Percentiles rank a stretch among this genome's conserved stretches.
Conservation (phyloP, 2,797 vertebrate species). For the Buphagus erythrorhynchus region DNA sequence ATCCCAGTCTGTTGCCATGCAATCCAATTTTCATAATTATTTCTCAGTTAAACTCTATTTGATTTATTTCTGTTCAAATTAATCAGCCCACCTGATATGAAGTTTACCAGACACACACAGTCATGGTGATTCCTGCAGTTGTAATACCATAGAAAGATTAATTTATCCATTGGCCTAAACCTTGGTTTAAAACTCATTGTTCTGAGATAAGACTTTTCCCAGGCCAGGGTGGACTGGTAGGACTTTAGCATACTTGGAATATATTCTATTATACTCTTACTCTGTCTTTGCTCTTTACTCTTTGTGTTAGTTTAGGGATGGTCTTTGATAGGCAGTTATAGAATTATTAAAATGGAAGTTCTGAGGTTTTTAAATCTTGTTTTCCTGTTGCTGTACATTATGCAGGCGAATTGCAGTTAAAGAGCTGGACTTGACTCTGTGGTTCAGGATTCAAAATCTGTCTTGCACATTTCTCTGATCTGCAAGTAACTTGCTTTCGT, state of each 20-base stretch:
- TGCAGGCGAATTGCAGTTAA: neutral
- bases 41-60: neutral
- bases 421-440: neutral
- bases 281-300: neutral
- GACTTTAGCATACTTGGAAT: neutral
- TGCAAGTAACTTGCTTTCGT: neutral
- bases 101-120: neutral
- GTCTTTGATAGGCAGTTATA: neutral
- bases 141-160: neutral
- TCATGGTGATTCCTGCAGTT: neutral
- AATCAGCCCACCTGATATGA: neutral
- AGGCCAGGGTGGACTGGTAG: neutral
- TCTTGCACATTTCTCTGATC: neutral
- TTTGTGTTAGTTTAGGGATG: neutral
- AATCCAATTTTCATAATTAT: neutral
- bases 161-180: neutral
- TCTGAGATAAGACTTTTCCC: neutral
- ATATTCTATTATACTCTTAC: neutral
- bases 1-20: neutral
- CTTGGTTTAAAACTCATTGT: neutral
- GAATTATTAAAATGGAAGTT: neutral
- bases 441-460: neutral
- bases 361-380: neutral
- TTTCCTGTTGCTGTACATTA: neutral
- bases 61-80: conserved; percentile 7